Percentiles rank a stretch among this genome's conserved stretches.
These are phyloP conservation scores for Xyrauchen texanus DNA, from an alignment of 2,113 vertebrate species.

Conservation along the genomic window DNA sequence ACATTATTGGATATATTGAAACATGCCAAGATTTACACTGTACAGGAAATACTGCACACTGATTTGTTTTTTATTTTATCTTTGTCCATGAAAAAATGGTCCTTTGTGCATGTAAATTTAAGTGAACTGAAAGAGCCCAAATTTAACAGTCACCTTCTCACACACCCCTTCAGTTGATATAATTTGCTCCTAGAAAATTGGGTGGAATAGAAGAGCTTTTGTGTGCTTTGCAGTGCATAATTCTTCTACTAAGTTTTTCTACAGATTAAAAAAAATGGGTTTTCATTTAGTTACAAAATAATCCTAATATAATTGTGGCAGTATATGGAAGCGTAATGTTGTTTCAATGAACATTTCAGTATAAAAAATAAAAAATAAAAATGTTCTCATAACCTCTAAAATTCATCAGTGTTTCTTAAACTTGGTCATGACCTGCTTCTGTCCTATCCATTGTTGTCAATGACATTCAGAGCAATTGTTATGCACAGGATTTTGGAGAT, in stretches of 20 bases:
- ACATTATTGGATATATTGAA: conserved; percentile 23
- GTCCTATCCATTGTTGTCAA: conserved; percentile 3
- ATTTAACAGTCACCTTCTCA: not conserved
- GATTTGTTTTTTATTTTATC: conserved; percentile 18
- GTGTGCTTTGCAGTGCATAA: not conserved
- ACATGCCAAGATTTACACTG: conserved; percentile 6
- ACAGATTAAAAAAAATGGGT: not conserved
- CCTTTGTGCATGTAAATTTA: conserved; percentile 9
- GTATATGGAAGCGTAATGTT: not conserved
- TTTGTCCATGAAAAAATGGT: not conserved
- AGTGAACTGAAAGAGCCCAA: conserved; percentile 2
- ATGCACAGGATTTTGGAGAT: conserved; percentile 5
- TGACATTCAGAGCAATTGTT: conserved; percentile 34
- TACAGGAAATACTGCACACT: conserved; percentile 1
- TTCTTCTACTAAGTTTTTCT: not conserved
- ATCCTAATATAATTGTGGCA: not conserved
- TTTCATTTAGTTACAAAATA: not conserved
- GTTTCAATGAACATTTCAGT: not conserved
- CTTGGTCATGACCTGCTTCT: not conserved
- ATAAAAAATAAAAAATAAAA: not conserved
- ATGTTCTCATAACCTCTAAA: not conserved
- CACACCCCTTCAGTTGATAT: conserved; percentile 20
- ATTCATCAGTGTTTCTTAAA: not conserved
- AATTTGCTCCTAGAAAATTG: conserved; percentile 4
- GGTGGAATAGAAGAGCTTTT: conserved; percentile 1